These are phyloP conservation scores for Platorchestia sp. DNA, from an alignment of 1,140 invertebrate genomes.

Conservation along the genomic window DNA sequence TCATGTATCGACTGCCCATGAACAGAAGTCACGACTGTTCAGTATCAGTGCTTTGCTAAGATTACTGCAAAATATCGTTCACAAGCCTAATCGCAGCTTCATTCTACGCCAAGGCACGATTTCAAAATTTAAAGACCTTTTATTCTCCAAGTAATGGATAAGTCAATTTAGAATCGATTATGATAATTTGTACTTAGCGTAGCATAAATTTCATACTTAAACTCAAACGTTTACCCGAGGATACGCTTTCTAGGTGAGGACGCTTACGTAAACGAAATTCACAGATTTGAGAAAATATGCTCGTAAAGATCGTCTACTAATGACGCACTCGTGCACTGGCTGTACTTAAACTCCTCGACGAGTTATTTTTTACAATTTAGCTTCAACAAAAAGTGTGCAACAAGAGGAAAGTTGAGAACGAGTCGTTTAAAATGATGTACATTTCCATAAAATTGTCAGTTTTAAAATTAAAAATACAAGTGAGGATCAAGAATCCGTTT, in stretches of 20 bases:
- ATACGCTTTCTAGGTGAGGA: background rate
- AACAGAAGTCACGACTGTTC: background rate
- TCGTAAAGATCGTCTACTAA: background rate
- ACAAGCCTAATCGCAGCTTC: background rate
- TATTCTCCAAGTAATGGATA: background rate
- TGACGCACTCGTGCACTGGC: background rate
- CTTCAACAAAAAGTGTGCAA: background rate
- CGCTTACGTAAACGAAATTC: background rate
- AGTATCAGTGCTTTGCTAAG: background rate
- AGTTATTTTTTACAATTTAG: background rate
- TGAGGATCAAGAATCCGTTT: background rate
- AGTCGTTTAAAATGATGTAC: background rate
- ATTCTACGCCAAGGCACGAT: background rate
- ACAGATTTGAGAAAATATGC: background rate
- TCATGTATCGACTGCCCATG: background rate
- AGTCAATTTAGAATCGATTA: background rate
- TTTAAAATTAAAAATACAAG: background rate
- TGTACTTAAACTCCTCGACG: background rate
- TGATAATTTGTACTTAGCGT: background rate
- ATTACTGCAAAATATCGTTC: background rate
- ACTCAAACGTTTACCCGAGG: background rate
- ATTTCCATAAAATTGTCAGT: background rate
- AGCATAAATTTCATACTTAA: background rate
- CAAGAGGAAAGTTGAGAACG: background rate
- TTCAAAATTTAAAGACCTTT: background rate